Base-by-base conservation (phyloP, 2,797 vertebrate genomes). In the Psittacula derbiana region DNA sequence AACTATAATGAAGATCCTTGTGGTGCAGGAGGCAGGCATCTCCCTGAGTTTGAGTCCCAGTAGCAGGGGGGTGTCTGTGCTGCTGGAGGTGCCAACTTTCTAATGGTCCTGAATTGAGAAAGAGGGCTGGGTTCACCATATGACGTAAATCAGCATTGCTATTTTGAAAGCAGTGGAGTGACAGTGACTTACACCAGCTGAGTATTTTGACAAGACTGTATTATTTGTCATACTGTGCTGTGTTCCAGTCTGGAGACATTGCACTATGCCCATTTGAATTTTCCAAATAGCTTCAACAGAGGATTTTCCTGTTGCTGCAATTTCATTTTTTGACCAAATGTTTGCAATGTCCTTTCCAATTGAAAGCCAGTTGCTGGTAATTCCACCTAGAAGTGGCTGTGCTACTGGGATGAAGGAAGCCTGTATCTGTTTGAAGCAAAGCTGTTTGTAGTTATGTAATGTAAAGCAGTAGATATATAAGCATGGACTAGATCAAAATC, bases 321-420 rank as follows among this genome's bases (percentile, higher is more conserved):
- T 82, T 91, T 83, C 20, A 5, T 80, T 20, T 92, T 92, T 90
- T 90, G 75, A 40, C 61, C 40, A 23, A 92, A 86, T 36, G 8
- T 91, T 92, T 71, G 64, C 10, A 33, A 11, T 82, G 46, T 91
- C 47, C 41, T 85, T 85, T 82, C 58, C 24, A 64, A 47, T 8
- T 85, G 80, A 72, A 90, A 88, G 57, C 20, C 64, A 52, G 71
- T 44, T 73, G 79, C 47, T 95, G 62, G 18, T 87, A n/a, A 86
- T 87, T 93, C 44, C 62, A 83, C 2, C 16, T 82, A 49, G 61
- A 80, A 53, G n/a, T 83, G 46, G 27, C 33, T 88, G 46, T 78
- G 17, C 58, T 94, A 82, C 53, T 80, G 61, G 36, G 33, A 18
- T 86, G 79, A 80, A 74, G 52, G 53, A 79, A 81, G 31, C 60